A percentile compares a stretch with the other conserved stretches of the same genome.
Conservation (phyloP, 2,888 invertebrate genomes). For the Alcis repandata region DNA sequence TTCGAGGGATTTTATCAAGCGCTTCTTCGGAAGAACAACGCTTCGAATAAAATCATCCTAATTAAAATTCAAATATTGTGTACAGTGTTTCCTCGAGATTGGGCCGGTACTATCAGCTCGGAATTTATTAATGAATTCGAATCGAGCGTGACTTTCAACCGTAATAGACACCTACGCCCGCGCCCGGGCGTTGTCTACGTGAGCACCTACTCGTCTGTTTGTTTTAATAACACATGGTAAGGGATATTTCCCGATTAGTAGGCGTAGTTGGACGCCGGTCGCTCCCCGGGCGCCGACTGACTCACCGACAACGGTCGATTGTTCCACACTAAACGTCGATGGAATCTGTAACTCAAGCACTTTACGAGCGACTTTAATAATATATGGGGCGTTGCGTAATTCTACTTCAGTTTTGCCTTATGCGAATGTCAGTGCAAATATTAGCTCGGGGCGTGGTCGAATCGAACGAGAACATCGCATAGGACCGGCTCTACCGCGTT, state of each 20-base stretch:
- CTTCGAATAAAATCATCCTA: slow-evolving; percentile 68
- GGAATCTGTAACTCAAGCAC: slow-evolving; percentile 82
- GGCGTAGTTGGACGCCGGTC: slow-evolving; percentile 74
- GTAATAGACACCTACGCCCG: slow-evolving; percentile 55
- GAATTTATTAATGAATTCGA: slow-evolving; percentile 62
- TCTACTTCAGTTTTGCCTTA: slow-evolving; percentile 69
- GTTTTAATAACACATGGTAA: slow-evolving; percentile 68
- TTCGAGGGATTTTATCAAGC: slow-evolving; percentile 64
- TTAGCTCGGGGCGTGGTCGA: slow-evolving; percentile 56
- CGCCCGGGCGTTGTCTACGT: slow-evolving; percentile 52
- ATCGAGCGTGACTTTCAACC: slow-evolving; percentile 60
- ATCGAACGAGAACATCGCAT: slow-evolving; percentile 37
- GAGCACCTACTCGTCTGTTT: slow-evolving; percentile 53
- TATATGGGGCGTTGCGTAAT: slow-evolving; percentile 82
- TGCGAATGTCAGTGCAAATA: slow-evolving; percentile 68
- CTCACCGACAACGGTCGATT: slow-evolving; percentile 78
- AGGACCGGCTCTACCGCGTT: slow-evolving; percentile 47
- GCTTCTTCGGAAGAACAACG: slow-evolving; percentile 69
- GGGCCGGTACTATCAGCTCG: slow-evolving; percentile 52
- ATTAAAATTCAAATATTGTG: slow-evolving; percentile 73
- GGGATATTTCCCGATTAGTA: slow-evolving; percentile 72
- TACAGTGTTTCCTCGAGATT: slow-evolving; percentile 51
- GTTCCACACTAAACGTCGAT: slow-evolving; percentile 81
- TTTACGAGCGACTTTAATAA: slow-evolving; percentile 80
- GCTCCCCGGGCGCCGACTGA: slow-evolving; percentile 77